Percentiles rank a stretch among this genome's conserved stretches.
Evolutionary conservation across 2,888 invertebrate genomes (phyloP).

Genomic region (Phrixothrix hirtus): DNA sequence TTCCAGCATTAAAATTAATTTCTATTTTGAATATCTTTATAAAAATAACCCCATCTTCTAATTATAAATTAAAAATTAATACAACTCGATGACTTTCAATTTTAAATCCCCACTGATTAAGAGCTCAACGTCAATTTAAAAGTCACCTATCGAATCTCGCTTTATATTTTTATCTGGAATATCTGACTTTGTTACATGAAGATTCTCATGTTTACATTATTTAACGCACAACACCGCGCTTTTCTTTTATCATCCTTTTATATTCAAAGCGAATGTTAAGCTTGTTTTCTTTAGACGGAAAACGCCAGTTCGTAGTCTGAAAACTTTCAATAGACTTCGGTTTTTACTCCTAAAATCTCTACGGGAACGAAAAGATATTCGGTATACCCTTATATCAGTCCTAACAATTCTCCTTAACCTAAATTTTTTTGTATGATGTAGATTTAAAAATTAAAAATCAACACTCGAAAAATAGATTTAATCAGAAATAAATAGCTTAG

Average conservation of each 20-base stretch:
- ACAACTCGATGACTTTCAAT: no score
- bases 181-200: conserved; percentile 17
- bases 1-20: no score
- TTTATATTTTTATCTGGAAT: conserved; percentile 15
- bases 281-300: conserved; percentile 13
- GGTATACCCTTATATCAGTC: conserved; percentile 11
- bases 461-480: no score
- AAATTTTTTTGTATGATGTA: background rate
- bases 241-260: conserved; percentile 15
- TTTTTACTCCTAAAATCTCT: conserved; percentile 13
- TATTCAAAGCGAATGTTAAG: conserved; percentile 13
- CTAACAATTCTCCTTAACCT: conserved; percentile 2
- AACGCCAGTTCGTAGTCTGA: conserved; percentile 8
- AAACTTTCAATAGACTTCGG: conserved; percentile 17
- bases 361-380: conserved; percentile 4
- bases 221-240: conserved; percentile 12
- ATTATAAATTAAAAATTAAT: no score
- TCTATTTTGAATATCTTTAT: no score
- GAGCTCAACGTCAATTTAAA: no score
- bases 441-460: background rate
- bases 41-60: no score
- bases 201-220: conserved; percentile 20
- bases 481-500: no score
- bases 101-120: conserved; percentile 22
- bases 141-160: no score